These are phyloP conservation scores for Maniola hyperantus DNA, from an alignment of 2,888 invertebrate genomes.

Conservation along the genomic window DNA sequence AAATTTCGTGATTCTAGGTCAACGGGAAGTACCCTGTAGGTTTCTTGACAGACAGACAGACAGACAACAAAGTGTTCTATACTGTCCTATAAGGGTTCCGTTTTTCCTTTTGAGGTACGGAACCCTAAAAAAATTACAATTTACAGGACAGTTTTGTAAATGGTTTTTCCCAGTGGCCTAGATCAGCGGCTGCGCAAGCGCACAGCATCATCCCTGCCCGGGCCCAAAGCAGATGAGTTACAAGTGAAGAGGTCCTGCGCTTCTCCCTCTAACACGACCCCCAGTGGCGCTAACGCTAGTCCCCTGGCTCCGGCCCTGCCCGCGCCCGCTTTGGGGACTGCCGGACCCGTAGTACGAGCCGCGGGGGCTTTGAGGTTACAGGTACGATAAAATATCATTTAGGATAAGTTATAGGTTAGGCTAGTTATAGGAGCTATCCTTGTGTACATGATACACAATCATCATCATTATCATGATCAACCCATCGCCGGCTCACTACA, in stretches of 20 bases:
- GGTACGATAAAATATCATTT: constrained; percentile 51
- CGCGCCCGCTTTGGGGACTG: constrained; percentile 62
- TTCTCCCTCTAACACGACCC: constrained; percentile 27
- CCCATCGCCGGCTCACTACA: too few relatives aligned
- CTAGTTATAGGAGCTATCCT: too few relatives aligned
- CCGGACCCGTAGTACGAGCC: constrained; percentile 71
- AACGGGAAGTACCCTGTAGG: too few relatives aligned
- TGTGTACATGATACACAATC: too few relatives aligned
- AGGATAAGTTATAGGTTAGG: too few relatives aligned
- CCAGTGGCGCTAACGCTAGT: constrained; percentile 28
- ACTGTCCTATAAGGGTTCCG: too few relatives aligned
- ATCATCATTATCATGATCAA: too few relatives aligned
- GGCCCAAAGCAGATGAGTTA: constrained; percentile 61
- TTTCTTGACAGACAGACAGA: too few relatives aligned
- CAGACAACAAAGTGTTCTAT: too few relatives aligned
- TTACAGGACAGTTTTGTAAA: background rate
- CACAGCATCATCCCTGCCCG: constrained; percentile 57
- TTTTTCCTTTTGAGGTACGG: too few relatives aligned
- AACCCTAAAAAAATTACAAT: too few relatives aligned
- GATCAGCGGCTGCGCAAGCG: constrained; percentile 72
- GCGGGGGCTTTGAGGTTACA: constrained; percentile 75
- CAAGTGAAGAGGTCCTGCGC: constrained; percentile 45
- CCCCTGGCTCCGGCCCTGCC: constrained; percentile 46
- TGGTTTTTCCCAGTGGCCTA: constrained; percentile 50
- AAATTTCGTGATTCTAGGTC: too few relatives aligned